Percentiles rank a stretch among this genome's conserved stretches.
These are phyloP conservation scores for Lampris megalopsis DNA, from an alignment of 2,113 vertebrate genomes.

Conservation along the genomic window DNA sequence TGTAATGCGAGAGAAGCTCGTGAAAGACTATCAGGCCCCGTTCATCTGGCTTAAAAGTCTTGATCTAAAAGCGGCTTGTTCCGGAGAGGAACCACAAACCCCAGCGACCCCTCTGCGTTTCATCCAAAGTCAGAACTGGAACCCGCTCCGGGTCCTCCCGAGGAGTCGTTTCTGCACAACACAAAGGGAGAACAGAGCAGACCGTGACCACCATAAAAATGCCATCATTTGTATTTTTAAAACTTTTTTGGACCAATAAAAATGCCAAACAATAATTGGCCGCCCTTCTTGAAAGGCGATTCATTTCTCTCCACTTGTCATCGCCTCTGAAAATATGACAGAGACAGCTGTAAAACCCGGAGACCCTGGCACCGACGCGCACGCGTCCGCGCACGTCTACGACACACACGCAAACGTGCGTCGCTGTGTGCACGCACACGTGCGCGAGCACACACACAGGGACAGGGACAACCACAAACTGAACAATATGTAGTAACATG, in stretches of 20 bases:
- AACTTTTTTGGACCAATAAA: slow-evolving; percentile 74
- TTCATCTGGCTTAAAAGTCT: slow-evolving; percentile 48
- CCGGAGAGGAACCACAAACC: slow-evolving; percentile 74
- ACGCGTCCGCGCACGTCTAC: neutral
- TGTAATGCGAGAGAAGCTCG: slow-evolving; percentile 45
- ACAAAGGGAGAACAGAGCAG: slow-evolving; percentile 62
- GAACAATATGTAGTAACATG: slow-evolving; percentile 53
- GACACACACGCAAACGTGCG: neutral
- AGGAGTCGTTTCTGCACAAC: slow-evolving; percentile 66
- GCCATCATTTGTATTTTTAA: slow-evolving; percentile 72
- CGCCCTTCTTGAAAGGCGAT: slow-evolving; percentile 46
- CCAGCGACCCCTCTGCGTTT: slow-evolving; percentile 63
- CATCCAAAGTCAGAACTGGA: slow-evolving; percentile 67
- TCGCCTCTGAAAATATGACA: slow-evolving; percentile 68
- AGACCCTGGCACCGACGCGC: slow-evolving; percentile 36
- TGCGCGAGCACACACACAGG: slow-evolving; percentile 20
- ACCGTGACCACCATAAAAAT: slow-evolving; percentile 69
- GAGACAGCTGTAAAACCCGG: slow-evolving; percentile 58
- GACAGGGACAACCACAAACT: slow-evolving; percentile 41
- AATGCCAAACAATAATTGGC: slow-evolving; percentile 70
- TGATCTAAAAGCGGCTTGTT: slow-evolving; percentile 69
- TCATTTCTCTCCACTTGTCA: slow-evolving; percentile 63
- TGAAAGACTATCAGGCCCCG: slow-evolving; percentile 53
- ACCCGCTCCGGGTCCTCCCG: slow-evolving; percentile 54
- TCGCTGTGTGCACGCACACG: neutral